phyloP scores from a whole-genome alignment of 1,140 invertebrate genomes.

The Triops cancriformis region DNA sequence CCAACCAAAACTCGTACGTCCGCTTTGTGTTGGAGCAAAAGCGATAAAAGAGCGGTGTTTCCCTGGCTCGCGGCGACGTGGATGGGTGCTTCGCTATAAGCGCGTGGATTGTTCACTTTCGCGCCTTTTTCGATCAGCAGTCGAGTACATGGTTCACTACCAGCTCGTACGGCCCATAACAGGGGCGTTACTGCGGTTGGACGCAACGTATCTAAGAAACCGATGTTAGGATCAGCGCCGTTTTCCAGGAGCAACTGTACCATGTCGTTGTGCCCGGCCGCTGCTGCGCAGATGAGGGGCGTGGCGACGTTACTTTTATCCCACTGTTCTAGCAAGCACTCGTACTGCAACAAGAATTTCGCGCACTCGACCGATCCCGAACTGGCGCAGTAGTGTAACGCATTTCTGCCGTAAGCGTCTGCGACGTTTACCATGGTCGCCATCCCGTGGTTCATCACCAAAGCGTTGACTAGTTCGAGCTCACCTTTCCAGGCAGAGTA shows the following conservation, averaged over 20 bases:
- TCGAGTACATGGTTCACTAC: constrained; percentile 57
- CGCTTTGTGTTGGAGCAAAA: constrained; percentile 60
- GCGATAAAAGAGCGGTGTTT: constrained; percentile 52
- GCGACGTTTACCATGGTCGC: background rate
- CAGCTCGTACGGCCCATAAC: constrained; percentile 63
- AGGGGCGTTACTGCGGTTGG: constrained; percentile 50
- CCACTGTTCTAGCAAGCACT: constrained; percentile 56
- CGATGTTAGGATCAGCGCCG: constrained; percentile 62
- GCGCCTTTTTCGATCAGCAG: constrained; percentile 58
- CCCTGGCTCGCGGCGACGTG: constrained; percentile 70
- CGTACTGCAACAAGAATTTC: constrained; percentile 50
- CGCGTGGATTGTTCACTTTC: constrained; percentile 66
- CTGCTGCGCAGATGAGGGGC: constrained; percentile 60
- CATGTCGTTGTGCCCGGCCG: constrained; percentile 48
- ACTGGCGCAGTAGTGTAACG: constrained; percentile 31
- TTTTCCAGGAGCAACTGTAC: constrained; percentile 51
- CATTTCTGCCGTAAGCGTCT: constrained; percentile 17
- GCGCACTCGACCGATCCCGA: constrained; percentile 55
- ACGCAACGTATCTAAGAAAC: constrained; percentile 40
- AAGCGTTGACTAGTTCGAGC: background rate
- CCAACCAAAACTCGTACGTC: constrained; percentile 64
- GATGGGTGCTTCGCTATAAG: constrained; percentile 59
- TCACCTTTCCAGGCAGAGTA: background rate
- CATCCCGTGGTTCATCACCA: background rate
- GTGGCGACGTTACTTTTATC: constrained; percentile 56